A percentile compares a stretch with the other conserved stretches of the same genome.
Conservation (phyloP, 2,888 invertebrate species). For the Zaprionus obscuricornis region DNA sequence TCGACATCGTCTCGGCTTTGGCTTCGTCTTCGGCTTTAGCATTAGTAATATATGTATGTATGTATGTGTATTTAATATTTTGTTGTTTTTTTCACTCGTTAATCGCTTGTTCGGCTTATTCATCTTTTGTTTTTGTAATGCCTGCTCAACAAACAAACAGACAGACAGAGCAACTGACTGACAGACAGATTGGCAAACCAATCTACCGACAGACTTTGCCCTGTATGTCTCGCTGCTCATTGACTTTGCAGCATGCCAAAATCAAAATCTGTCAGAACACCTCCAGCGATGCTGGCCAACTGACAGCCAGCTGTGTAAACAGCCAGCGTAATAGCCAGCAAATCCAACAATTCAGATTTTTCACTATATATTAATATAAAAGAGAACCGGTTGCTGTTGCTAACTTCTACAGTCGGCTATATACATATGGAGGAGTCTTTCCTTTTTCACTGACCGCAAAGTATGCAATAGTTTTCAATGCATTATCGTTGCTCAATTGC, state of each 20-base stretch:
- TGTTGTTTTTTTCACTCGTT: constrained; percentile 24
- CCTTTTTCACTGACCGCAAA: constrained; percentile 37
- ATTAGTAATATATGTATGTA: too few species aligned
- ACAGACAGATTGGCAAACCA: too few species aligned
- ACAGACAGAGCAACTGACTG: too few species aligned
- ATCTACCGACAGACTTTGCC: too few species aligned
- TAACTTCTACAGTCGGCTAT: constrained; percentile 15
- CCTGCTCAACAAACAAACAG: not conserved
- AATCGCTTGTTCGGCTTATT: constrained; percentile 10
- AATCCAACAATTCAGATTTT: constrained; percentile 4
- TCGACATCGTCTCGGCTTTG: constrained; percentile 28
- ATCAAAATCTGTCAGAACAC: constrained; percentile 54
- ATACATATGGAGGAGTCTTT: constrained; percentile 35
- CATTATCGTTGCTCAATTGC: too few species aligned
- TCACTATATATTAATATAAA: constrained; percentile 2
- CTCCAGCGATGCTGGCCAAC: constrained; percentile 37
- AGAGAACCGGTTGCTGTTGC: constrained; percentile 21
- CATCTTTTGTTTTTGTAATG: constrained; percentile 32
- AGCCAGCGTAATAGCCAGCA: constrained; percentile 29
- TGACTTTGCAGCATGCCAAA: constrained; percentile 46
- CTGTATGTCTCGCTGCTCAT: too few species aligned
- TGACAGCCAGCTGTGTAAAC: constrained; percentile 26
- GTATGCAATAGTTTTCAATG: constrained; percentile 43
- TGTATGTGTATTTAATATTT: too few species aligned
- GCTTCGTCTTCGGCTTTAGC: constrained; percentile 33